Percentiles rank a stretch among this genome's conserved stretches.
These are phyloP conservation scores for Acronicta alni DNA, from an alignment of 2,888 invertebrate genomes.

Conservation along the genomic window DNA sequence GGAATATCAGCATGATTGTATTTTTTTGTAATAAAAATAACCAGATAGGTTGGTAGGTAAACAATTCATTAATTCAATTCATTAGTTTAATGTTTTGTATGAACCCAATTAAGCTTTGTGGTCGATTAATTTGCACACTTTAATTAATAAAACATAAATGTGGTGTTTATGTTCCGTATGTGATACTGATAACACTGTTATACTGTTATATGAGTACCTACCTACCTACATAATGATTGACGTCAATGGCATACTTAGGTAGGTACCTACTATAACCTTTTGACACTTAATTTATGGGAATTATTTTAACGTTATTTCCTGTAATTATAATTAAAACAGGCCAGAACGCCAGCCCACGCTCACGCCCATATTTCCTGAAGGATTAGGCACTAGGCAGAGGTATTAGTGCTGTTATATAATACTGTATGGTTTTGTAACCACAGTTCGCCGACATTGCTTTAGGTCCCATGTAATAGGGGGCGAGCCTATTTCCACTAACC, in stretches of 20 bases:
- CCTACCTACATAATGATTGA: constrained; percentile 9
- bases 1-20: too few species aligned
- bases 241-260: constrained; percentile 23
- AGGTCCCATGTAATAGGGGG: too few species aligned
- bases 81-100: constrained; percentile 20
- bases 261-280: not conserved
- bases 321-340: too few species aligned
- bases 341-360: too few species aligned
- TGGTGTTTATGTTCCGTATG: constrained; percentile 24
- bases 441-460: too few species aligned
- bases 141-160: constrained; percentile 36
- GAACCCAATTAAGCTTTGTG: constrained; percentile 26
- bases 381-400: too few species aligned
- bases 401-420: too few species aligned
- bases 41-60: not conserved
- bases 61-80: constrained; percentile 15
- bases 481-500: too few species aligned
- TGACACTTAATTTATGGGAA: constrained; percentile 19
- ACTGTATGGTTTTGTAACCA: too few species aligned
- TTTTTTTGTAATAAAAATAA: not conserved
- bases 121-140: constrained; percentile 22
- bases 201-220: not conserved
- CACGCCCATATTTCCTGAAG: too few species aligned
- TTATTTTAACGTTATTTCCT: constrained; percentile 5
- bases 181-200: constrained; percentile 21